Evolutionary conservation across 2,797 vertebrate genomes (phyloP), one percentile per base, ranked within the genome.

Genomic region (Perdix hodgsoniae): DNA sequence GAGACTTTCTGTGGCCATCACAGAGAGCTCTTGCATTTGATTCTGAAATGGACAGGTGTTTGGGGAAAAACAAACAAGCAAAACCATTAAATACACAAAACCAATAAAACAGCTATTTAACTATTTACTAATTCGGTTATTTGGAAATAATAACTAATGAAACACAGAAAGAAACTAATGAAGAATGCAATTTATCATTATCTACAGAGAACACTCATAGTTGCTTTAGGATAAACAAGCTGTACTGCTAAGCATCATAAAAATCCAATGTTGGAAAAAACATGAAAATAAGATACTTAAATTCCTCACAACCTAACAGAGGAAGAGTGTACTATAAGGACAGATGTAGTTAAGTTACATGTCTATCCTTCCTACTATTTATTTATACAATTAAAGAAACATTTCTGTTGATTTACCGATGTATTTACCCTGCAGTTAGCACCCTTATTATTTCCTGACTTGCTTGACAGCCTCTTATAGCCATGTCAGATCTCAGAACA

Each of bases 1-100:
- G 70, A 96, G 96, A 94, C 98, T 99, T 97, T 99, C 97, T 54
- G 84, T 89, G 81, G 97, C 98, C 96, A 99, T 98, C 65, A 84
- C 91, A 70, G 98, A 98, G 84, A 99, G 97, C 90, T 98, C 94
- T 93, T 98, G 95, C 98, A 99, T 99, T 84, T 98, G 98, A 94
- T 96, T 98, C 99, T 99, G 97, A 89, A 98, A 97, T 4, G 11
- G 49, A 23, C 86, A 66, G 78, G 81, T 42, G 65, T 87, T 57
- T 81, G 23, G 70, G 75, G 89, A 65, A 49, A 78, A 79, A 17
- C 14, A 57, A 54, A 4, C 26, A 66, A 26, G 24, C 47, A 50
- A 52, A 52, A 52, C 50, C 27, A 52, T 52, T 52, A 52, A 52
- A 52, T 27, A 31, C 31, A 64, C 42, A 17, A 42, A 40, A 61